phyloP scores from a whole-genome alignment of 1,140 invertebrate species.

The Melitaea cinxia region DNA sequence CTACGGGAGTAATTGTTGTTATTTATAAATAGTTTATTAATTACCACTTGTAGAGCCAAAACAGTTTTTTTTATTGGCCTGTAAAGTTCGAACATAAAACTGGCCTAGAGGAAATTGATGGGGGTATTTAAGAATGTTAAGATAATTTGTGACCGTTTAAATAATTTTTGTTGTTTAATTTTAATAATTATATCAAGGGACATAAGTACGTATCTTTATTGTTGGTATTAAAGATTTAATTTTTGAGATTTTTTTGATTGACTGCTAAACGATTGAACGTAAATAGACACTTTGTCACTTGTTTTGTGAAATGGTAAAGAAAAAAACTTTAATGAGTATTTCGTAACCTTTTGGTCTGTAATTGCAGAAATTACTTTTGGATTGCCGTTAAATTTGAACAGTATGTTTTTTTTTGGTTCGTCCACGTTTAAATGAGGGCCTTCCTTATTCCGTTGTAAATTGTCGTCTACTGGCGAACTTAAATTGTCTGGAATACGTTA shows the following conservation, averaged over 20 bases:
- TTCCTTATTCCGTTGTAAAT: slow-evolving; percentile 1
- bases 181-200: no score
- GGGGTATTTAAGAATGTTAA: no score
- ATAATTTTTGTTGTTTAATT: no score
- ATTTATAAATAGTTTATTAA: neutral
- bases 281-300: no score
- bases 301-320: neutral
- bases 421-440: neutral
- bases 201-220: no score
- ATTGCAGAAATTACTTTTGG: slow-evolving; percentile 15
- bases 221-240: no score
- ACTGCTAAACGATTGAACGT: no score
- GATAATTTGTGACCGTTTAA: no score
- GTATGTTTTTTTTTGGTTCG: slow-evolving; percentile 11
- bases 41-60: neutral
- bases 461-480: neutral
- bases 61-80: neutral
- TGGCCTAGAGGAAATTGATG: no score
- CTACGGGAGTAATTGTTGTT: neutral
- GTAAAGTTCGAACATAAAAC: no score
- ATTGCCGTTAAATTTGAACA: slow-evolving; percentile 18
- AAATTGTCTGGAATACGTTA: neutral
- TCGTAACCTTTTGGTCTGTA: slow-evolving; percentile 4
- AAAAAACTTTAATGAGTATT: neutral
- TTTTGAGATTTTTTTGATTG: no score